These are phyloP conservation scores for Strigamia transsilvanica DNA, from an alignment of 2,888 invertebrate species.

Conservation along the genomic window DNA sequence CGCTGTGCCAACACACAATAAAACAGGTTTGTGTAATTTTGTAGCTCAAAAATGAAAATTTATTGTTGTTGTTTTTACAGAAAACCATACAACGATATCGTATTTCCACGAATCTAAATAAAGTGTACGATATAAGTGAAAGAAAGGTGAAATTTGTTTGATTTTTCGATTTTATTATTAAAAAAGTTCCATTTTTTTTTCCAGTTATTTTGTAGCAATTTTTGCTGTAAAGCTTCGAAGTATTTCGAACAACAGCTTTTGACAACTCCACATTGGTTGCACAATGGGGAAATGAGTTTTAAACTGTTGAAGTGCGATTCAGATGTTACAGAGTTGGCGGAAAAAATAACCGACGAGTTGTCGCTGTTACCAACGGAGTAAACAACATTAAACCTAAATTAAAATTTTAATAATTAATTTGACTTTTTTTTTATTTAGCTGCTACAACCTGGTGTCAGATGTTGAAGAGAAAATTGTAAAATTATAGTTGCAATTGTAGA, in stretches of 20 bases:
- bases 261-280: neutral
- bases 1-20: neutral
- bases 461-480: neutral
- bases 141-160: slow-evolving; percentile 24
- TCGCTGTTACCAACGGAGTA: neutral
- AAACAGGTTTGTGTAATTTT: slow-evolving; percentile 10
- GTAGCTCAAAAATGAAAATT: neutral
- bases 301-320: neutral
- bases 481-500: neutral
- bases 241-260: neutral
- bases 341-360: neutral
- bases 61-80: neutral
- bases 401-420: neutral
- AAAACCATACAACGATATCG: neutral
- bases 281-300: neutral
- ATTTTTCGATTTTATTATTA: neutral
- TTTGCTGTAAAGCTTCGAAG: neutral
- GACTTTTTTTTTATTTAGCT: neutral
- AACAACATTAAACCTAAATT: neutral
- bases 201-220: slow-evolving; percentile 3
- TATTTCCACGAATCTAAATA: neutral
- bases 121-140: slow-evolving; percentile 43
- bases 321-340: neutral
- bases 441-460: neutral
- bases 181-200: neutral